phyloP scores from a whole-genome alignment of 2,888 invertebrate species.

The Dexiosoma caninum region DNA sequence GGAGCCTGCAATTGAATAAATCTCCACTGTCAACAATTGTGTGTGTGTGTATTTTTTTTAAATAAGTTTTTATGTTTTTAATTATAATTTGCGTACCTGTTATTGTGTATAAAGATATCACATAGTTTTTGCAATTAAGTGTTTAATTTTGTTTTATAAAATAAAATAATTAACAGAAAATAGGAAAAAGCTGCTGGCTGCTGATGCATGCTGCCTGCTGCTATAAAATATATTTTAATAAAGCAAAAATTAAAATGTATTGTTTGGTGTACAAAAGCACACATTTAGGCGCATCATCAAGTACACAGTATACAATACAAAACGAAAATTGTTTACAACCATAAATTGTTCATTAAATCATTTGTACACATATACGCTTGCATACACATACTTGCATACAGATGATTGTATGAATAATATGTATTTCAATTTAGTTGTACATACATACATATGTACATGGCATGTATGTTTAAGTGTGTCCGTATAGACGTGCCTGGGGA shows the following conservation, averaged over 20 bases:
- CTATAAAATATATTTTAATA: conserved; percentile 34
- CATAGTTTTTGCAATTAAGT: conserved; percentile 34
- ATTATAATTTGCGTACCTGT: not conserved
- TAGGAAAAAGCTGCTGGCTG: conserved; percentile 3
- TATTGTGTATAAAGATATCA: not conserved
- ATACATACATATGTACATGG: not conserved
- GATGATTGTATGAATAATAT: too few species aligned
- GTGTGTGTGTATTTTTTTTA: too few species aligned
- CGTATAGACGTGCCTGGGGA: conserved; percentile 51
- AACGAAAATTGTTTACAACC: conserved; percentile 45
- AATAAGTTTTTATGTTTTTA: too few species aligned
- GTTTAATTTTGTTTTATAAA: conserved; percentile 10
- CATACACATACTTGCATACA: not conserved
- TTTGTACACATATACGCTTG: conserved; percentile 60
- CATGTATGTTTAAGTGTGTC: not conserved
- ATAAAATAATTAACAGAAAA: conserved; percentile 41
- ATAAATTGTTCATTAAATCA: conserved; percentile 40
- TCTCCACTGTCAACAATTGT: too few species aligned
- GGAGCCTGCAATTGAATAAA: too few species aligned
- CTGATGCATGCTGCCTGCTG: too few species aligned
- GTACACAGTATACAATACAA: not conserved
- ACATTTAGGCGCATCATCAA: conserved; percentile 54
- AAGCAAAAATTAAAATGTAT: conserved; percentile 53
- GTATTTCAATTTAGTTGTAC: not conserved
- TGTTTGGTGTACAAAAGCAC: conserved; percentile 50